Conservation (phyloP, 1,140 invertebrate species). For the Charaxes varanes region DNA sequence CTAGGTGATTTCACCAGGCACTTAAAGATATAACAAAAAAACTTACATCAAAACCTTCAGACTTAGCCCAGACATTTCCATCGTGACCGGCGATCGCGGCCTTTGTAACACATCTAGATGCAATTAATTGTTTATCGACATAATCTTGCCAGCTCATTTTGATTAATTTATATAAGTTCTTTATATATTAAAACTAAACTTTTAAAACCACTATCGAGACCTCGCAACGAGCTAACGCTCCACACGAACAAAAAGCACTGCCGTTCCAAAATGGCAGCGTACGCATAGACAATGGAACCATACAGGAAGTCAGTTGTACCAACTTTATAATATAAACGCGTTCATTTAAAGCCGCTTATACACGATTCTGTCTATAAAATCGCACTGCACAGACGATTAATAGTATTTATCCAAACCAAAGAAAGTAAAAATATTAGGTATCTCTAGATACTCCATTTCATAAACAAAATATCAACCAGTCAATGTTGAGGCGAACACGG, state of each 20-base stretch:
- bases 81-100: slow-evolving; percentile 95
- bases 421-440: too few species aligned
- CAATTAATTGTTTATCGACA: slow-evolving; percentile 96
- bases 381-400: too few species aligned
- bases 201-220: slow-evolving; percentile 63
- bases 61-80: slow-evolving; percentile 96
- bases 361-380: too few species aligned
- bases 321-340: slow-evolving; percentile 32
- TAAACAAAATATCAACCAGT: too few species aligned
- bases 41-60: slow-evolving; percentile 94
- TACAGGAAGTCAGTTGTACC: slow-evolving; percentile 50
- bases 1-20: slow-evolving; percentile 24
- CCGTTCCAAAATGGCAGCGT: slow-evolving; percentile 71
- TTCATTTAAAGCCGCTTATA: slow-evolving; percentile 24
- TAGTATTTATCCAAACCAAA: too few species aligned
- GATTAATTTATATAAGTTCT: slow-evolving; percentile 68
- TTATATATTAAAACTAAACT: slow-evolving; percentile 71
- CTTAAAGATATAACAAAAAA: slow-evolving; percentile 42
- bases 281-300: slow-evolving; percentile 59
- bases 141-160: slow-evolving; percentile 98
- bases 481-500: too few species aligned
- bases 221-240: slow-evolving; percentile 69
- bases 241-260: slow-evolving; percentile 73
- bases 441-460: too few species aligned
- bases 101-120: slow-evolving; percentile 93